Evolutionary conservation across 2,797 vertebrate genomes (phyloP).

Genomic region (Masticophis lateralis): DNA sequence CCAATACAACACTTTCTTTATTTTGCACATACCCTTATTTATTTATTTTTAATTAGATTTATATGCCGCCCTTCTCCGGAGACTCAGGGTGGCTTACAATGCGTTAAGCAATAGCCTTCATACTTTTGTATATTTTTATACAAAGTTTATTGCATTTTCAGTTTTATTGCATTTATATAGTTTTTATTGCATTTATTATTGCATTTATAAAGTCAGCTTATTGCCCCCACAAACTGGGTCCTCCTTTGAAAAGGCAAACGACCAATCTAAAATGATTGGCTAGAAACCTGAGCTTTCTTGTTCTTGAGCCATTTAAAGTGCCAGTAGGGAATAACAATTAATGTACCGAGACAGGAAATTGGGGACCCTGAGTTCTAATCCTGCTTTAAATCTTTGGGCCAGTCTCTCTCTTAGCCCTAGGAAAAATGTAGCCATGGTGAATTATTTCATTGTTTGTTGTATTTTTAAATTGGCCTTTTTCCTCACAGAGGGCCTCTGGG

Average conservation of each 20-base stretch:
- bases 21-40: neutral
- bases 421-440: neutral
- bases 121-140: too few species aligned
- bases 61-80: too few species aligned
- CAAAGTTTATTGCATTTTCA: too few species aligned
- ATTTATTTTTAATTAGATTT: too few species aligned
- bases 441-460: too few species aligned
- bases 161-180: too few species aligned
- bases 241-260: neutral
- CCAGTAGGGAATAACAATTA: neutral
- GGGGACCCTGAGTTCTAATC: neutral
- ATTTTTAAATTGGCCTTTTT: neutral
- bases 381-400: neutral
- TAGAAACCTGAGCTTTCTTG: neutral
- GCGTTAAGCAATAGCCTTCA: too few species aligned
- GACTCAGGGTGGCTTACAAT: too few species aligned
- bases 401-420: neutral
- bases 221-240: too few species aligned
- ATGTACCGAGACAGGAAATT: neutral
- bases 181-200: too few species aligned
- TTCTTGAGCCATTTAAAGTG: neutral
- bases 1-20: neutral
- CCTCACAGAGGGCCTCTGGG: neutral
- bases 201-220: too few species aligned
- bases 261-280: neutral